Conservation (phyloP, 1,140 invertebrate genomes). For the Cydia pomonella region DNA sequence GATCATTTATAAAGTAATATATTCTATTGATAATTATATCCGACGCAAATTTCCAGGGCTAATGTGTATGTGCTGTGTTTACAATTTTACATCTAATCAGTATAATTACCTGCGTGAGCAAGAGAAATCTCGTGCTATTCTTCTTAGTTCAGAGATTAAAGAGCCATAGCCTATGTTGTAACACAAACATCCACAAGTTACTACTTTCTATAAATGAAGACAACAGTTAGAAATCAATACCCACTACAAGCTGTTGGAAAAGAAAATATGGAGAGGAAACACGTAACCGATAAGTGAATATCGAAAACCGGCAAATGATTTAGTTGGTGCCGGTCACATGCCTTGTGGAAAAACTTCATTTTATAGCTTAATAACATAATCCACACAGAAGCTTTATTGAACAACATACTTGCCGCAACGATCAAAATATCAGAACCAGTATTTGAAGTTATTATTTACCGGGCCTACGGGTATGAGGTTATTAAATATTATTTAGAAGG, state of each 20-base stretch:
- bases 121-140: constrained; percentile 2
- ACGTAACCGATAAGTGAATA: constrained; percentile 17
- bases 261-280: constrained; percentile 6
- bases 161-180: not conserved
- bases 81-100: not conserved
- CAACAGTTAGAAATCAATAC: constrained; percentile 21
- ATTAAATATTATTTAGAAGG: too few species aligned
- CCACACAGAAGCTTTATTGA: constrained; percentile 14
- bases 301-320: constrained; percentile 4
- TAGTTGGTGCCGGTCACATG: not conserved
- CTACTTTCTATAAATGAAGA: constrained; percentile 18
- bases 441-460: not conserved
- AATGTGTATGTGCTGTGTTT: too few species aligned
- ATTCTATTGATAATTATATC: too few species aligned
- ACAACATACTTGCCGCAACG: not conserved
- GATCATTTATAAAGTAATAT: too few species aligned
- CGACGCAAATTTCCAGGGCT: too few species aligned
- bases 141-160: constrained; percentile 8
- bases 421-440: not conserved
- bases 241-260: not conserved
- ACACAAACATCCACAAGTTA: not conserved
- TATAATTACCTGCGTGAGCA: not conserved
- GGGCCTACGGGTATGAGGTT: too few species aligned
- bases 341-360: not conserved
- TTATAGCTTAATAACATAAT: constrained; percentile 16